phyloP scores from a whole-genome alignment of 1,140 invertebrate genomes.

The Rhynchophorus ferrugineus region DNA sequence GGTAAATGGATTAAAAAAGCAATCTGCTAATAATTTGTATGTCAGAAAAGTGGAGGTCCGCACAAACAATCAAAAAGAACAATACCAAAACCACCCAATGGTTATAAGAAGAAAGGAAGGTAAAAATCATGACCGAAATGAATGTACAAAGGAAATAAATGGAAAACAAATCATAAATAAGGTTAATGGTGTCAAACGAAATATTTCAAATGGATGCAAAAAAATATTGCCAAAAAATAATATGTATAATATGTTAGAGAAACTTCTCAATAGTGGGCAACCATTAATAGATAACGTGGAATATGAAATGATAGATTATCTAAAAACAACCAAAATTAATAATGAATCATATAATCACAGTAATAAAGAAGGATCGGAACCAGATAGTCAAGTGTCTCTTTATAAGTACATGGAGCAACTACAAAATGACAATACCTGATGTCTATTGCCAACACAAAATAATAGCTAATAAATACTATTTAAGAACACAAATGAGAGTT shows the following conservation, averaged over 20 bases:
- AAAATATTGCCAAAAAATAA: slow-evolving; percentile 5
- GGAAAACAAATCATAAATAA: slow-evolving; percentile 5
- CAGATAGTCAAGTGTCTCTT: slow-evolving; percentile 31
- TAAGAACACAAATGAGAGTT: slow-evolving; percentile 15
- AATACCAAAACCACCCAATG: not conserved
- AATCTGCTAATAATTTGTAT: not conserved
- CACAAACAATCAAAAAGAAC: not conserved
- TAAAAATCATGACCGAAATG: not conserved
- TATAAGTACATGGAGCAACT: slow-evolving; percentile 33
- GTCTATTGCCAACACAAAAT: not conserved
- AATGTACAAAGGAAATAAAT: not conserved
- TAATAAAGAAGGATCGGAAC: too few species aligned
- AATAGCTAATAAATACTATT: not conserved
- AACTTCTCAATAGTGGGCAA: slow-evolving; percentile 25
- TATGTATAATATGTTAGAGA: slow-evolving; percentile 28
- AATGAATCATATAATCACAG: slow-evolving; percentile 2
- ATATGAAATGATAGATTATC: slow-evolving; percentile 24
- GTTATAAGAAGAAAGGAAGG: slow-evolving; percentile 10
- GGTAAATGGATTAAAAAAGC: slow-evolving; percentile 2
- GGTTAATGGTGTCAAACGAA: slow-evolving; percentile 6
- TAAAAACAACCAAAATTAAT: not conserved
- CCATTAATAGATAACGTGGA: slow-evolving; percentile 18
- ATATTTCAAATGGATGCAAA: slow-evolving; percentile 7
- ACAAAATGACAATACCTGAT: slow-evolving; percentile 20
- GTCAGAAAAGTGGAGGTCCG: slow-evolving; percentile 4